Evolutionary conservation across 2,888 invertebrate genomes (phyloP), one percentile per base, ranked within the genome.

Genomic region (Choristoneura rosaceana): DNA sequence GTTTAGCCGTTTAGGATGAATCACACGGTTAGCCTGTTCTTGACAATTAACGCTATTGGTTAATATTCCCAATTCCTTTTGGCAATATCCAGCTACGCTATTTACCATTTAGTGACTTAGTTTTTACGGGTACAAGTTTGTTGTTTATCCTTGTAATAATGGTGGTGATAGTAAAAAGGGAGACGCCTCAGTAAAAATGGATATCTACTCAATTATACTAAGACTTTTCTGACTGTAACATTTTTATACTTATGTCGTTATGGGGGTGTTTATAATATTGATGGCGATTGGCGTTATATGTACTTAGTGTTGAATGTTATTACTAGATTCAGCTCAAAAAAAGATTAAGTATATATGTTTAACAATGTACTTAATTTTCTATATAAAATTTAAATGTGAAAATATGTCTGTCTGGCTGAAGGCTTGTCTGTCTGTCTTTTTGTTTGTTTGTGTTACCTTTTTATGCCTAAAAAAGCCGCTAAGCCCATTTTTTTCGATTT

Each of bases 21-120:
- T 88, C 84, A 87, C 84, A 81, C 81, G 82, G 80, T 17, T 78
- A 82, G 78, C 83, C 85, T 84, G 84, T 81, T 82, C 79, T 74
- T 78, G 82, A 81, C 86, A 87, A 87, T 90, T 87, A 88, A 83
- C 81, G 77, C 80, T 79, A 81, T 78, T 81, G 80, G 86, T 85
- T 87, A 81, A 83, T 86, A 84, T 83, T 81, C 82, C 82, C 81
- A 80, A 82, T 80, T 81, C 75, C 77, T 74, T 78, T 76, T 71
- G 70, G 75, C 47, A 15, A 64, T 70, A 67, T 59, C 55, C 63
- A 38, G 38, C 41, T 41, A 60, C 47, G 45, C 55, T 50, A 61
- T 70, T 61, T 52, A 41, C 52, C 10, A 52, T 52, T 65, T 50
- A 45, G 25, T 50, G 64, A 50, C 47, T 47, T 34, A 14, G 45